phyloP scores from a whole-genome alignment of 2,888 invertebrate species.

The Tromatobia lineatoria region DNA sequence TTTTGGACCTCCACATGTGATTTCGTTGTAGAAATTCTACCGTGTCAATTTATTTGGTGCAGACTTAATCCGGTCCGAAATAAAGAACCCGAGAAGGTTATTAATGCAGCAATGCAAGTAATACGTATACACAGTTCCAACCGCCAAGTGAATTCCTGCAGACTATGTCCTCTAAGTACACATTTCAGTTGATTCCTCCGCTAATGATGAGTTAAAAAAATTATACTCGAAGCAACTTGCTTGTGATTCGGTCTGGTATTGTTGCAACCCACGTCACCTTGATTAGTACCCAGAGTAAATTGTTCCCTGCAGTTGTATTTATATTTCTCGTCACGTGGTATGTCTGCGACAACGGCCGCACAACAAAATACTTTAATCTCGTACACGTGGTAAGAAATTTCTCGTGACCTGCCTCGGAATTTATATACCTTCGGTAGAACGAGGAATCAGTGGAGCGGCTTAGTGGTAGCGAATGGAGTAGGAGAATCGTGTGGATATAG shows the following conservation, averaged over 20 bases:
- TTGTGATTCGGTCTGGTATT: background rate
- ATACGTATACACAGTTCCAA: too few relatives aligned
- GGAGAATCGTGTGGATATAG: slow-evolving; percentile 27
- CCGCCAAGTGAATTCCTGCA: too few relatives aligned
- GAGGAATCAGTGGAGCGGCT: slow-evolving; percentile 2
- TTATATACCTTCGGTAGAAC: slow-evolving; percentile 6
- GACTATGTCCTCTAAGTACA: too few relatives aligned
- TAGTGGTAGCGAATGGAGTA: background rate
- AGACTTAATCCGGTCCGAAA: too few relatives aligned
- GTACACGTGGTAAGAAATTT: background rate
- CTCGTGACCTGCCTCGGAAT: background rate
- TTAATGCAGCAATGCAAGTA: too few relatives aligned
- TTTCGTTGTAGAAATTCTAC: too few relatives aligned
- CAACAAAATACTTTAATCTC: slow-evolving; percentile 5
- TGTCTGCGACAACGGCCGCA: background rate
- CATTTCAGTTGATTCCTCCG: too few relatives aligned
- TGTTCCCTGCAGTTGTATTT: background rate
- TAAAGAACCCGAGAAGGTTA: too few relatives aligned
- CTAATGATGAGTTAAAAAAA: too few relatives aligned
- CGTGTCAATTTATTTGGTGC: too few relatives aligned
- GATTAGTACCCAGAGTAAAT: background rate
- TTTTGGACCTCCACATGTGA: too few relatives aligned
- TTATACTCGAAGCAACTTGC: too few relatives aligned
- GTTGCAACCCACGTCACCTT: background rate
- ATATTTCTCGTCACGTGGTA: background rate